phyloP scores from a whole-genome alignment of 2,113 vertebrate species.

The Cyphomyrus plagiostoma region DNA sequence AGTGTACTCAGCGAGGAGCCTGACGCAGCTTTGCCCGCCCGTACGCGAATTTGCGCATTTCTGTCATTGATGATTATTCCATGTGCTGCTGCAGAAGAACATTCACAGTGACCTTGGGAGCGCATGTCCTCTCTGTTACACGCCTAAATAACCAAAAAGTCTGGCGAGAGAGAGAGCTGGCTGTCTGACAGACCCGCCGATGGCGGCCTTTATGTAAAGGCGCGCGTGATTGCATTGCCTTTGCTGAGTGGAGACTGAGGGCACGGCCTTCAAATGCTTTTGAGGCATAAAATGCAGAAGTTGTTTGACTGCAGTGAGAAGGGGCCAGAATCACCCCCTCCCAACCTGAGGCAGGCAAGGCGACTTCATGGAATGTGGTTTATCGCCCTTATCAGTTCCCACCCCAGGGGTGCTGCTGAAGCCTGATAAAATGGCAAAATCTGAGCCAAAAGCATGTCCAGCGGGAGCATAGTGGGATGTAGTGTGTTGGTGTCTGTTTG shows the following conservation, averaged over 20 bases:
- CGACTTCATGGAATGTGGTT: not conserved
- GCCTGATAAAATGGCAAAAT: not conserved
- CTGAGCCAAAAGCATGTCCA: not conserved
- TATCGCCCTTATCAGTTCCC: not conserved
- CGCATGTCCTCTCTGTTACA: not conserved
- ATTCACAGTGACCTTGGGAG: not conserved
- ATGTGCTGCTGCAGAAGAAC: not conserved
- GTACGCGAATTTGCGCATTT: not conserved
- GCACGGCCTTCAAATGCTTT: not conserved
- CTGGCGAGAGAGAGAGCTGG: not conserved
- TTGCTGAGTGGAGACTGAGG: not conserved
- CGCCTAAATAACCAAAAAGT: not conserved
- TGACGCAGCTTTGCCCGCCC: not conserved
- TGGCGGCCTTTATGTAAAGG: not conserved
- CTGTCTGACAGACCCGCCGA: not conserved
- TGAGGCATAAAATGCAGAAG: not conserved
- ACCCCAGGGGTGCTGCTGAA: not conserved
- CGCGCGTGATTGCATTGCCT: not conserved
- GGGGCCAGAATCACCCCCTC: not conserved
- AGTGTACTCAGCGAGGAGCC: not conserved
- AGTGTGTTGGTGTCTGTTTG: not conserved
- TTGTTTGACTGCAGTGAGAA: not conserved
- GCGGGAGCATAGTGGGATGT: not conserved
- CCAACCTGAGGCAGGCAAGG: not conserved
- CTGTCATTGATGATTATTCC: not conserved